Conservation (phyloP, 2,113 vertebrate genomes). For the Tragelaphus buxtoni region DNA sequence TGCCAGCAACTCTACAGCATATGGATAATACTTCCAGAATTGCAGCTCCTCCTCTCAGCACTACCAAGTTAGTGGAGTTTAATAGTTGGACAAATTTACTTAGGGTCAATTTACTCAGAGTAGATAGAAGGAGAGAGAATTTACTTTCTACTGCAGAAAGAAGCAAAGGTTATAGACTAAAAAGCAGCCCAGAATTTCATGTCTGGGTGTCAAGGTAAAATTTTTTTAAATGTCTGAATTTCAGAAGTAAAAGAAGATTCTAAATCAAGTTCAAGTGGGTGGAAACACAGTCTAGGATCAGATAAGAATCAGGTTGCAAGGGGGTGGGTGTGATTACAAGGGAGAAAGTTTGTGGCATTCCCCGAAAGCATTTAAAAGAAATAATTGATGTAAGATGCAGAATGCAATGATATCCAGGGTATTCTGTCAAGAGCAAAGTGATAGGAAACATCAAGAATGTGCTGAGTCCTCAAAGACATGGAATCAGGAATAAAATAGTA, state of each 20-base stretch:
- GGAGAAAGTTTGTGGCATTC: background rate
- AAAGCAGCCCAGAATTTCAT: background rate
- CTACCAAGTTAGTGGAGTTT: background rate
- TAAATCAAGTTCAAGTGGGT: background rate
- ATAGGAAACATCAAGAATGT: constrained; percentile 1
- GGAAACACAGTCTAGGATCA: background rate
- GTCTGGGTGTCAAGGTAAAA: background rate
- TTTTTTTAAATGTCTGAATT: background rate
- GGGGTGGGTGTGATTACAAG: background rate
- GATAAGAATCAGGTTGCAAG: background rate
- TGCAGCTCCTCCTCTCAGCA: background rate
- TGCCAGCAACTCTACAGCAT: background rate
- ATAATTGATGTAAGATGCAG: background rate
- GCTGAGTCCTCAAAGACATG: background rate
- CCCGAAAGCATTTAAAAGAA: background rate
- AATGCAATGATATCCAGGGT: background rate
- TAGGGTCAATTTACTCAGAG: background rate
- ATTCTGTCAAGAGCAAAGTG: background rate
- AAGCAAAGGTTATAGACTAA: background rate
- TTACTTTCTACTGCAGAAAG: background rate
- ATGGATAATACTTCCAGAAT: background rate
- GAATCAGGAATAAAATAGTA: background rate
- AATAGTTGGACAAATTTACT: background rate
- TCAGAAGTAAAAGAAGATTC: background rate
- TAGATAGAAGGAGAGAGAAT: background rate